A percentile compares a stretch with the other conserved stretches of the same genome.
Evolutionary conservation across 1,140 invertebrate genomes (phyloP).

Genomic region (Tetragonula clypearis): DNA sequence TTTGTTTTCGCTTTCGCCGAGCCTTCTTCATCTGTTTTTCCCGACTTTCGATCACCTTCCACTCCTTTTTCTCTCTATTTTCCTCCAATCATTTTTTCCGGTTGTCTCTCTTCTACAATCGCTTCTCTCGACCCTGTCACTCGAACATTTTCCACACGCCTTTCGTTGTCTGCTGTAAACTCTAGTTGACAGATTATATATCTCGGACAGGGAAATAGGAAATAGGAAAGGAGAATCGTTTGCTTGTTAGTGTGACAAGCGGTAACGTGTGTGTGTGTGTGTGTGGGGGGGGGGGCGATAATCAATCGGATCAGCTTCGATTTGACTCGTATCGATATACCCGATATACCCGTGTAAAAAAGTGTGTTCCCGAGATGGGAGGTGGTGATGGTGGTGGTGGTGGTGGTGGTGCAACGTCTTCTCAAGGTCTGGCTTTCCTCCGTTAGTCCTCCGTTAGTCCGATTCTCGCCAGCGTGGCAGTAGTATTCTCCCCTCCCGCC

Average conservation of each 20-base stretch:
- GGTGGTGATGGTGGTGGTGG: not conserved
- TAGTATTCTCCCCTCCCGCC: not conserved
- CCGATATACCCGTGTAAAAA: not conserved
- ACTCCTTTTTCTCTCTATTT: too few relatives aligned
- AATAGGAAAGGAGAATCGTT: not conserved
- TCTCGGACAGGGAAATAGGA: too few relatives aligned
- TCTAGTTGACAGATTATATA: too few relatives aligned
- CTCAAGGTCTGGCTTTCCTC: not conserved
- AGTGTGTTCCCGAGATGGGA: not conserved
- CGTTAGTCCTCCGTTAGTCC: conserved; percentile 4
- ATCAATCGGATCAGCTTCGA: not conserved
- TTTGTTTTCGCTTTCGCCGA: not conserved
- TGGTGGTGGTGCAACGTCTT: not conserved
- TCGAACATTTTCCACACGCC: not conserved
- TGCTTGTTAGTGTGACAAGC: not conserved
- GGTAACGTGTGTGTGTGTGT: not conserved
- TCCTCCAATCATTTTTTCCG: not conserved
- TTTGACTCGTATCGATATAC: not conserved
- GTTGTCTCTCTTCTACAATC: not conserved
- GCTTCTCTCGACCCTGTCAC: not conserved
- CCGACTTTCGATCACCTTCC: not conserved
- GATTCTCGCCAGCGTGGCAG: conserved; percentile 21
- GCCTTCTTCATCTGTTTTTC: not conserved
- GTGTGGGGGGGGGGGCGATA: too few relatives aligned
- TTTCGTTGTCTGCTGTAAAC: too few relatives aligned